Percentiles rank a stretch among this genome's conserved stretches.
phyloP scores from a whole-genome alignment of 2,888 invertebrate genomes.

The Trachelus tabidus region DNA sequence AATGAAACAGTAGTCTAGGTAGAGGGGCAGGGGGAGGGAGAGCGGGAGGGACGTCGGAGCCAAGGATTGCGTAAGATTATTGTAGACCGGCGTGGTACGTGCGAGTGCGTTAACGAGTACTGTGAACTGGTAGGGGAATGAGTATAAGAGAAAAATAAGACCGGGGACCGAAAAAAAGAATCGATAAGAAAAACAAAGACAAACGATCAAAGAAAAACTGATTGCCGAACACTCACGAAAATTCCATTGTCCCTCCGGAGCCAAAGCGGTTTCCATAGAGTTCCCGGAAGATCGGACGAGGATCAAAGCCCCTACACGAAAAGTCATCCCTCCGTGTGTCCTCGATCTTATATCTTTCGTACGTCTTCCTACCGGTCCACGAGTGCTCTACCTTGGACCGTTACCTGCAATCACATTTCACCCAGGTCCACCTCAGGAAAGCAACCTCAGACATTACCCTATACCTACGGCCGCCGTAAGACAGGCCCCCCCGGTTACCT shows the following conservation, averaged over 20 bases:
- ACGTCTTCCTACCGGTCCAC: not conserved
- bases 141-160: not conserved
- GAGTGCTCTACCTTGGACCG: not conserved
- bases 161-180: not conserved
- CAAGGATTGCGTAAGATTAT: not conserved
- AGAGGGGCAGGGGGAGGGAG: too few relatives aligned
- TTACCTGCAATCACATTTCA: not conserved
- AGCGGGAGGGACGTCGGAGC: not conserved
- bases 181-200: not conserved
- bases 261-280: not conserved
- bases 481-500: constrained; percentile 12
- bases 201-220: not conserved
- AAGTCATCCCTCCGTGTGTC: not conserved
- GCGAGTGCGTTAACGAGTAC: not conserved
- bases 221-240: not conserved
- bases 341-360: not conserved
- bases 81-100: not conserved
- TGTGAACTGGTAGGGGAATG: not conserved
- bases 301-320: not conserved
- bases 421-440: not conserved
- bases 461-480: not conserved
- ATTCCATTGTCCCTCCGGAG: not conserved
- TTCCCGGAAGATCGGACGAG: not conserved
- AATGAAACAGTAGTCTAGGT: not conserved
- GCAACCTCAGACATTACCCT: not conserved